These are phyloP conservation scores for Melanocharis versteri DNA, from an alignment of 2,113 vertebrate species.

Conservation along the genomic window DNA sequence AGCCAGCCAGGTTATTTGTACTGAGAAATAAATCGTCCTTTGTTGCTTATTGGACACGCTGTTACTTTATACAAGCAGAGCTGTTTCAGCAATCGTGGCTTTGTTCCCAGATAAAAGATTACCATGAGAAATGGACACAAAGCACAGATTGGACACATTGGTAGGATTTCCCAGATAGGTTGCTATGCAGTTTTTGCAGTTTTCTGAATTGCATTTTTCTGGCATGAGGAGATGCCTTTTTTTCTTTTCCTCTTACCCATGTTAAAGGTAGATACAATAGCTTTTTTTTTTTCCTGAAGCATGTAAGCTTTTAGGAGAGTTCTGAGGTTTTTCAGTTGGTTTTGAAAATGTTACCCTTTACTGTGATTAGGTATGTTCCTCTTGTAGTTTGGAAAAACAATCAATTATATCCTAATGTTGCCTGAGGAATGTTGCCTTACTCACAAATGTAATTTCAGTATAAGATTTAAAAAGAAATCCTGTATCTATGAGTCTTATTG, in stretches of 20 bases:
- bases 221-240: neutral
- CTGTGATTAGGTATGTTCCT: neutral
- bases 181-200: neutral
- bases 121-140: neutral
- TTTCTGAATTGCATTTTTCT: neutral
- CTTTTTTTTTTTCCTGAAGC: neutral
- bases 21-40: neutral
- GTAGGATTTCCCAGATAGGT: neutral
- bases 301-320: neutral
- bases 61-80: neutral
- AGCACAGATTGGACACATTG: neutral
- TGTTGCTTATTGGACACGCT: neutral
- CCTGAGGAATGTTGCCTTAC: neutral
- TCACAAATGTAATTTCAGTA: neutral
- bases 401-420: neutral
- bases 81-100: neutral
- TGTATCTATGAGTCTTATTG: neutral
- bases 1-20: neutral
- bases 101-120: slow-evolving; percentile 30
- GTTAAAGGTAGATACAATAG: neutral
- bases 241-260: neutral
- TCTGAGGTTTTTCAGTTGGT: neutral
- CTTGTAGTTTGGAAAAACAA: neutral
- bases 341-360: neutral
- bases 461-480: neutral